phyloP scores from a whole-genome alignment of 2,888 invertebrate species.

The Lagria hirta region DNA sequence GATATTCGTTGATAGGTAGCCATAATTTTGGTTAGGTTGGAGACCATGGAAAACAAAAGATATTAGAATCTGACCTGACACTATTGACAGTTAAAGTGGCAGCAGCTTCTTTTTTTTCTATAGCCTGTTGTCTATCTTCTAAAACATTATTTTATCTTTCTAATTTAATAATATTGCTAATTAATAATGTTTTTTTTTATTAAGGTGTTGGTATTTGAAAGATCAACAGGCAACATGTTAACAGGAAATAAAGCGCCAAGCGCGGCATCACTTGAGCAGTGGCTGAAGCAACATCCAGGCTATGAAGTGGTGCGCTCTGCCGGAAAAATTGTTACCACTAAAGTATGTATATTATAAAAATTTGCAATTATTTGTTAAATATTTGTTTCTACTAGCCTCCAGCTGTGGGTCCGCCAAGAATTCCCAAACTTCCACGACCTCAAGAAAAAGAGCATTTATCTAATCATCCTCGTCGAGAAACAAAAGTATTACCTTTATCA shows the following conservation, averaged over 20 bases:
- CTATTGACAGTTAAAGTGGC: too few relatives aligned
- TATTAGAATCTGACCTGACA: too few relatives aligned
- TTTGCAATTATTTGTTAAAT: slow-evolving; percentile 6
- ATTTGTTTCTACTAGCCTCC: slow-evolving; percentile 2
- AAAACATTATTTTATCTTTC: too few relatives aligned
- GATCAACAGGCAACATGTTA: slow-evolving; percentile 72
- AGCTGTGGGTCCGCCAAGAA: too few relatives aligned
- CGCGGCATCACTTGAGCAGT: slow-evolving; percentile 74
- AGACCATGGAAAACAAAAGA: too few relatives aligned
- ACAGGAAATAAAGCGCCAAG: slow-evolving; percentile 83
- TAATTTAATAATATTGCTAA: too few relatives aligned
- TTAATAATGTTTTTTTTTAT: slow-evolving; percentile 2
- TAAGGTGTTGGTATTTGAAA: slow-evolving; percentile 77
- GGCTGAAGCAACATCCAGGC: slow-evolving; percentile 85
- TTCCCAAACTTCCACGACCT: slow-evolving; percentile 22
- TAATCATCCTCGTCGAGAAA: slow-evolving; percentile 46
- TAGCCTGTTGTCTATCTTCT: too few relatives aligned
- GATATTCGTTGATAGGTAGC: too few relatives aligned
- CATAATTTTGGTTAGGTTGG: too few relatives aligned
- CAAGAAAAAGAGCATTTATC: slow-evolving; percentile 48
- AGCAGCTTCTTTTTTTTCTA: too few relatives aligned
- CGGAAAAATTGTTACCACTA: slow-evolving; percentile 46
- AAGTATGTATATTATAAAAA: slow-evolving; percentile 27
- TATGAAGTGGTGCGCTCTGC: slow-evolving; percentile 78
- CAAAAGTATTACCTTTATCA: slow-evolving; percentile 3